These are phyloP conservation scores for Maniola hyperantus DNA, from an alignment of 2,888 invertebrate genomes.

Conservation along the genomic window DNA sequence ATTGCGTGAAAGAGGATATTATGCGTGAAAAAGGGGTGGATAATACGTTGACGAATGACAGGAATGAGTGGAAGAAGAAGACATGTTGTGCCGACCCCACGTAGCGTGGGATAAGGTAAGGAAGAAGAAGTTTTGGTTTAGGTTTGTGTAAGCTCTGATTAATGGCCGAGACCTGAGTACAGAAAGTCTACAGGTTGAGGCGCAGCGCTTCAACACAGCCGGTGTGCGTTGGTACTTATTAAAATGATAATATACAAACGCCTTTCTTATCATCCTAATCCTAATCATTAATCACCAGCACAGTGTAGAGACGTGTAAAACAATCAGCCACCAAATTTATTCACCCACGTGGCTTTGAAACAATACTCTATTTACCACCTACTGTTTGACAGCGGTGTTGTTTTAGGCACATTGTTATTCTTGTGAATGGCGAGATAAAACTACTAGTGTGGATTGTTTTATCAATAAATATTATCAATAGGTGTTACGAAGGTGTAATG, in stretches of 20 bases:
- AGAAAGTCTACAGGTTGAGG: too few relatives aligned
- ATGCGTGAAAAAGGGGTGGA: too few relatives aligned
- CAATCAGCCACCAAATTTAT: constrained; percentile 45
- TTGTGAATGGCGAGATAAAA: constrained; percentile 29
- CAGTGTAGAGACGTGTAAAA: constrained; percentile 53
- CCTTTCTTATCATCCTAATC: constrained; percentile 48
- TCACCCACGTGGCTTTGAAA: constrained; percentile 62
- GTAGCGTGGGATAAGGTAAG: too few relatives aligned
- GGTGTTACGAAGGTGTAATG: neutral
- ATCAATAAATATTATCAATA: constrained; percentile 19
- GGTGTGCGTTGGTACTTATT: neutral
- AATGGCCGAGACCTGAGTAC: too few relatives aligned
- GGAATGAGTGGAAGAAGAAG: too few relatives aligned
- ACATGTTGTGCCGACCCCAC: too few relatives aligned
- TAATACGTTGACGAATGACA: too few relatives aligned
- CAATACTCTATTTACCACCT: constrained; percentile 75
- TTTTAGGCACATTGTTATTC: constrained; percentile 37
- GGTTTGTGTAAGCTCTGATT: too few relatives aligned
- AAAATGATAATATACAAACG: constrained; percentile 7
- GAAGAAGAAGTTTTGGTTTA: too few relatives aligned
- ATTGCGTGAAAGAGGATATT: too few relatives aligned
- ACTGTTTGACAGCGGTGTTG: constrained; percentile 50
- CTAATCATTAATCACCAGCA: constrained; percentile 52
- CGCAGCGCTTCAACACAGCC: too few relatives aligned
- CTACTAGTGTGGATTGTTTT: constrained; percentile 17